phyloP scores from a whole-genome alignment of 2,113 vertebrate species.

The Myrmophylax atrothorax region DNA sequence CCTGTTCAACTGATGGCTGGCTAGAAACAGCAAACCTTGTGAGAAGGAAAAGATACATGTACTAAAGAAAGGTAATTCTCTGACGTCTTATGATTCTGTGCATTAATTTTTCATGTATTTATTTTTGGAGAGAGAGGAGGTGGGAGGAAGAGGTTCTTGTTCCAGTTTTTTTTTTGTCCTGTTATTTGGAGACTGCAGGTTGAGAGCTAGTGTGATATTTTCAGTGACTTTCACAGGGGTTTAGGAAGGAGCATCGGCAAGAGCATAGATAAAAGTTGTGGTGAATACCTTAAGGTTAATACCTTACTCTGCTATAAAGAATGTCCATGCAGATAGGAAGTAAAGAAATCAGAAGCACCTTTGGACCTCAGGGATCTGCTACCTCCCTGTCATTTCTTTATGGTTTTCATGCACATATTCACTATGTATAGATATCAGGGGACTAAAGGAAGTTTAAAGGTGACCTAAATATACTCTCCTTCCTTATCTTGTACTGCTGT shows the following conservation, averaged over 20 bases:
- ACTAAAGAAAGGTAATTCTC: background rate
- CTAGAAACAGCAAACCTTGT: background rate
- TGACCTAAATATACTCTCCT: slow-evolving; percentile 7
- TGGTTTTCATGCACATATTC: background rate
- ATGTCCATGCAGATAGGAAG: background rate
- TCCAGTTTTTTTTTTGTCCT: slow-evolving; percentile 40
- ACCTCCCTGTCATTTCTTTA: background rate
- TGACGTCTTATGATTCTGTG: background rate
- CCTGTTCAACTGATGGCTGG: background rate
- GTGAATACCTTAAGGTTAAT: background rate
- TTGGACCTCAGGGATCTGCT: background rate
- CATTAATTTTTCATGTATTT: slow-evolving; percentile 49
- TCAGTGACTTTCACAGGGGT: slow-evolving; percentile 11
- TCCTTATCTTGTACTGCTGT: background rate
- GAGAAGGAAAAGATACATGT: background rate
- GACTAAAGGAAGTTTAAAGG: background rate
- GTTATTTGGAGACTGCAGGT: slow-evolving; percentile 36
- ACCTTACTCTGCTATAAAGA: background rate
- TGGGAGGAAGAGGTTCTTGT: slow-evolving; percentile 16
- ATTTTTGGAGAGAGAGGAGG: slow-evolving; percentile 43
- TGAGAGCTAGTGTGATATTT: slow-evolving; percentile 14
- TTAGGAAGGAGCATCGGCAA: background rate
- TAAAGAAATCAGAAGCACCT: background rate
- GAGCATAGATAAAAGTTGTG: background rate
- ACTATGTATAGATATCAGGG: background rate